Evolutionary conservation across 2,888 invertebrate genomes (phyloP), one percentile per base, ranked within the genome.

Genomic region (Drosophila kambysellisi): DNA sequence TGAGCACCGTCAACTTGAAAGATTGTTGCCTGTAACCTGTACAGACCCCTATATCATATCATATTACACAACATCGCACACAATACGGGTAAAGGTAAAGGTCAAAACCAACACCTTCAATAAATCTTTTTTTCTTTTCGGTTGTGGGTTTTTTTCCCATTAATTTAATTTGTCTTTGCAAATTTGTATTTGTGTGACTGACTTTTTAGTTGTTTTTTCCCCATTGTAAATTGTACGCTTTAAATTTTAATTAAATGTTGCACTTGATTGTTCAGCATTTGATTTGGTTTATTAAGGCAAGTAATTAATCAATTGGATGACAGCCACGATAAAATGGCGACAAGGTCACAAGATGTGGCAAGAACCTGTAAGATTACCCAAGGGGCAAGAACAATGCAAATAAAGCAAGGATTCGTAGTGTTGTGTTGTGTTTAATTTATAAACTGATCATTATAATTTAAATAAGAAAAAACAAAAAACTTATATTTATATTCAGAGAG

Each of bases 61-160:
- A 70, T 69, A 73, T 80, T 86, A 74, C 81, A 76, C 69, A 80
- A 74, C 60, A 52, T 56, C 15, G 25, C 4, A 52, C 51, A 48
- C 64, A 70, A 50, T 32, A 15, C 56, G 59, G 25, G 30, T 64
- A 69, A 61, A 76, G 67, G 66, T 65, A 67, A 79, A 48, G 58
- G 59, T 60, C 73, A 56, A 59, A 50, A 12, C 20, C 50, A 33
- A 29, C 32, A 51, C 15, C 33, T 62, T 39, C 53, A 74, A 68
- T 48, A 25, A 25, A 25, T 25, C 25, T 25, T 25, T 25, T 41
- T 68, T 57, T n/a, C 15, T 29, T 5, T 39, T 48, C 20, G 1
- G 9, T 17, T 37, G 15, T 15, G 11, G 20, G 0, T 46, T 39
- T n/a, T 30, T 48, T 60, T 61, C 30, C 30, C 11, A 39, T 51